These are phyloP conservation scores for Neoitamus cyanurus DNA, from an alignment of 2,888 invertebrate genomes.

Conservation along the genomic window DNA sequence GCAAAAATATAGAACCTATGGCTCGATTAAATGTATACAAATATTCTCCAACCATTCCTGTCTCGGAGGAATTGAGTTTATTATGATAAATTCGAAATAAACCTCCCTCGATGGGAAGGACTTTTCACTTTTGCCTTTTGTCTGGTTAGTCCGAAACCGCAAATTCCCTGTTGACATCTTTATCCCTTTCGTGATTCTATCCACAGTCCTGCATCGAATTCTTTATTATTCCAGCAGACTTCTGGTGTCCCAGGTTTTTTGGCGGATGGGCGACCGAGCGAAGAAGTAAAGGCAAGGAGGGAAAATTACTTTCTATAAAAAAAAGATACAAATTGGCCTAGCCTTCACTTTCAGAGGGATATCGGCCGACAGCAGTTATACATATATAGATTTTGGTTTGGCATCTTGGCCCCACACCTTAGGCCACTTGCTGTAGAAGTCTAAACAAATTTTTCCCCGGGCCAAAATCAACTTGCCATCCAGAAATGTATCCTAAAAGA, in stretches of 20 bases:
- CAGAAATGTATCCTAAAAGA: constrained; percentile 16
- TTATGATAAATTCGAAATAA: constrained; percentile 4
- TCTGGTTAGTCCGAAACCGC: neutral
- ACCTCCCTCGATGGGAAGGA: neutral
- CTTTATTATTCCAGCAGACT: constrained; percentile 1
- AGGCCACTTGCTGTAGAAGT: neutral
- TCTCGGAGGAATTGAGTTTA: constrained; percentile 2
- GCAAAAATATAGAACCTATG: neutral
- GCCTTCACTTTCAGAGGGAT: neutral
- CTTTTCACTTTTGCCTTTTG: neutral
- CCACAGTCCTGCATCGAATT: neutral
- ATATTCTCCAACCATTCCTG: neutral
- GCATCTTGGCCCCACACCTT: neutral
- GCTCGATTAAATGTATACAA: neutral
- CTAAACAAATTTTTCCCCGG: constrained; percentile 4
- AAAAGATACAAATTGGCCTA: constrained; percentile 26
- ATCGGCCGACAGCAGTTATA: neutral
- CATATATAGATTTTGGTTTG: neutral
- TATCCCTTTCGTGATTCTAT: constrained; percentile 1
- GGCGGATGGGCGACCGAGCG: neutral
- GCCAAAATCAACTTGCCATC: constrained; percentile 17
- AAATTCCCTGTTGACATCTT: constrained; percentile 31
- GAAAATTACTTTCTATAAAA: constrained; percentile 3
- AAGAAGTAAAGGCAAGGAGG: neutral
- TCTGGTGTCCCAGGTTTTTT: neutral